Evolutionary conservation across 2,113 vertebrate genomes (phyloP).

Genomic region (Passer domesticus): DNA sequence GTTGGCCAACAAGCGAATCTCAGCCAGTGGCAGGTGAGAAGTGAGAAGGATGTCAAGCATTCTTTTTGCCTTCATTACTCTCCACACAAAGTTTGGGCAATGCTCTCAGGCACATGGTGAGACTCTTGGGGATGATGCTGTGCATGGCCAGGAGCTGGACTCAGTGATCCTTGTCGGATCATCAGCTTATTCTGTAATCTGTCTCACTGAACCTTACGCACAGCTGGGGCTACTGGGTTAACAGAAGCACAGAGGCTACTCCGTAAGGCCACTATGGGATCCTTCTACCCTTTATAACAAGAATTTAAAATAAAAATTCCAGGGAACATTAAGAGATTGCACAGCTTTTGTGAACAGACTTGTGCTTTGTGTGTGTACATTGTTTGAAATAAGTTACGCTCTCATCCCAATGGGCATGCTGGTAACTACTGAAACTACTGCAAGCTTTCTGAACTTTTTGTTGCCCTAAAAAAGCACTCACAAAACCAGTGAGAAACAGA

Average conservation of each 20-base stretch:
- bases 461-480: neutral
- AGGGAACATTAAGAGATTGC: neutral
- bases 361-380: rapidly evolving
- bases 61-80: neutral
- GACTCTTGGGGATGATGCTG: neutral
- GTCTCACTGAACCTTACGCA: neutral
- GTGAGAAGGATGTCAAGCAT: rapidly evolving
- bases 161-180: too few relatives aligned
- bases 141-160: neutral
- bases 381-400: neutral
- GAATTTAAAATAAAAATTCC: neutral
- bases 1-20: rapidly evolving
- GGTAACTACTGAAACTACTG: neutral
- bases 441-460: neutral
- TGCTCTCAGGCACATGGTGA: neutral
- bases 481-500: neutral
- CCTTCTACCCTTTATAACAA: neutral
- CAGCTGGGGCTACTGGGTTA: neutral
- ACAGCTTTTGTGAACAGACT: neutral
- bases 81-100: neutral
- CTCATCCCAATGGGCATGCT: neutral
- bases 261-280: rapidly evolving
- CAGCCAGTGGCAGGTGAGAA: neutral
- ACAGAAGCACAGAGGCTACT: neutral
- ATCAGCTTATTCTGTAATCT: neutral